Evolutionary conservation across 1,140 invertebrate species (phyloP).

Genomic region (Drosophila orena): DNA sequence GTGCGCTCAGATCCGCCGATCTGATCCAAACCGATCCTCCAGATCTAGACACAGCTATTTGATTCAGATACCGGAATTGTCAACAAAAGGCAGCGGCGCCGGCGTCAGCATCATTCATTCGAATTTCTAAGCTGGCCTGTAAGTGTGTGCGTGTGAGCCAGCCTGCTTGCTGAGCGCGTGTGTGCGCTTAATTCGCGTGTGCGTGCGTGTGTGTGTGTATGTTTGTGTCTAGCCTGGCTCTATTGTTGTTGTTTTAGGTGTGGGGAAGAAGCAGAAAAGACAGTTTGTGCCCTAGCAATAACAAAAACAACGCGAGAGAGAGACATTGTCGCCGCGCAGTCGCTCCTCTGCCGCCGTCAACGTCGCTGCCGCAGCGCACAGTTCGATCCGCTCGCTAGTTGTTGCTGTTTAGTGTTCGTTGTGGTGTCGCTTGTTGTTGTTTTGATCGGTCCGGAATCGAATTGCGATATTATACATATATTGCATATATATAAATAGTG

Average conservation of each 20-base stretch:
- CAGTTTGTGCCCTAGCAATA: slow-evolving; percentile 73
- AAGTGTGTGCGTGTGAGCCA: slow-evolving; percentile 23
- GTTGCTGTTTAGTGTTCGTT: slow-evolving; percentile 66
- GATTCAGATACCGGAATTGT: slow-evolving; percentile 33
- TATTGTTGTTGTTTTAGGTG: slow-evolving; percentile 33
- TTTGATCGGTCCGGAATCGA: slow-evolving; percentile 38
- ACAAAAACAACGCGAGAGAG: slow-evolving; percentile 47
- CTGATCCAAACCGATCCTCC: slow-evolving; percentile 14
- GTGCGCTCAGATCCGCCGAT: slow-evolving; percentile 22
- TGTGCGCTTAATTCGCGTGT: slow-evolving; percentile 16
- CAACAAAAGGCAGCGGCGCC: slow-evolving; percentile 39
- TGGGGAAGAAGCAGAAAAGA: slow-evolving; percentile 44
- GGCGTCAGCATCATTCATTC: slow-evolving; percentile 43
- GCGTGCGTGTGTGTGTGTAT: slow-evolving; percentile 43
- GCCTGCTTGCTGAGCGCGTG: slow-evolving; percentile 13
- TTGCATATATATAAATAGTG: slow-evolving; percentile 31
- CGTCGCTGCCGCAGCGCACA: slow-evolving; percentile 26
- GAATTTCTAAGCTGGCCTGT: slow-evolving; percentile 55
- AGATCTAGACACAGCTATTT: slow-evolving; percentile 16
- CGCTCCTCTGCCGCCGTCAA: slow-evolving; percentile 24
- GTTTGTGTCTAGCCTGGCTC: slow-evolving; percentile 46
- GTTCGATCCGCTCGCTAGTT: slow-evolving; percentile 51
- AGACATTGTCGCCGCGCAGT: slow-evolving; percentile 51
- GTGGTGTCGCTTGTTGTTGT: slow-evolving; percentile 73
- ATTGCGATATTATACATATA: slow-evolving; percentile 25